Percentiles rank a stretch among this genome's conserved stretches.
Conservation (phyloP, 2,888 invertebrate species). For the Rotaria socialis region DNA sequence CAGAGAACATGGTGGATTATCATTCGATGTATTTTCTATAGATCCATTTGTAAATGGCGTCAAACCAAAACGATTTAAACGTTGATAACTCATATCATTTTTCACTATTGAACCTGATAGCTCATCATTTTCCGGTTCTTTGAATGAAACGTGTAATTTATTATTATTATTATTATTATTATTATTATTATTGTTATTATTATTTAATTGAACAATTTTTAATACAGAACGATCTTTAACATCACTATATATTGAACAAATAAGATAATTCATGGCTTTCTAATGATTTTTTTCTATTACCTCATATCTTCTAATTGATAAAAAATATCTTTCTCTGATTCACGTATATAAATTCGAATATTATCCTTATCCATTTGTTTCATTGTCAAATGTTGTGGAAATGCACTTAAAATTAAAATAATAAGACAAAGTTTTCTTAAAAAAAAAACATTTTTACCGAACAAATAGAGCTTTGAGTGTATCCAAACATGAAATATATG, state of each 20-base stretch:
- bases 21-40: slow-evolving; percentile 1
- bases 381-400: slow-evolving; percentile 88
- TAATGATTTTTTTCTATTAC: slow-evolving; percentile 50
- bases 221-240: slow-evolving; percentile 85
- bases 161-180: neutral
- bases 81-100: slow-evolving; percentile 40
- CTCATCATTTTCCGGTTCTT: neutral
- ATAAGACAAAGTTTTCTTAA: too few species aligned
- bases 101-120: slow-evolving; percentile 51
- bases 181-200: neutral
- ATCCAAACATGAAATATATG: slow-evolving; percentile 91
- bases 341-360: slow-evolving; percentile 43
- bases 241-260: slow-evolving; percentile 64
- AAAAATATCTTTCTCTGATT: slow-evolving; percentile 62
- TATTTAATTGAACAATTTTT: slow-evolving; percentile 75
- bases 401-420: slow-evolving; percentile 63
- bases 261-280: neutral
- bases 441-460: slow-evolving; percentile 58
- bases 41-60: neutral
- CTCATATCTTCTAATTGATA: slow-evolving; percentile 88
- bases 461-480: slow-evolving; percentile 93
- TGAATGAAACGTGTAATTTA: neutral
- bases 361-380: slow-evolving; percentile 72
- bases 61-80: neutral
- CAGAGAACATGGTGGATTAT: neutral